Evolutionary conservation across 1,140 invertebrate species (phyloP).

Genomic region (Aphidius gifuensis): DNA sequence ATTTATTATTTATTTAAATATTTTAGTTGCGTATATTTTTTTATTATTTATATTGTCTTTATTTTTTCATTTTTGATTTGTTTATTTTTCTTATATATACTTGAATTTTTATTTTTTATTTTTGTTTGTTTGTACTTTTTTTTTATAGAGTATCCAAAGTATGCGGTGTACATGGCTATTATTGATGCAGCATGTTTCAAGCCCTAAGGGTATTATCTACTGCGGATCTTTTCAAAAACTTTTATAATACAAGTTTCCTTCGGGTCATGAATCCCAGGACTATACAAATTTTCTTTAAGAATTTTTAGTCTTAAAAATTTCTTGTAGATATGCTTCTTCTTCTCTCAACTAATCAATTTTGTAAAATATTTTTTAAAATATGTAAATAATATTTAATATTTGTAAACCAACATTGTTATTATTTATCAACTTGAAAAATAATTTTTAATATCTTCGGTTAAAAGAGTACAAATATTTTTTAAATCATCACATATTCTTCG

Average conservation of each 20-base stretch:
- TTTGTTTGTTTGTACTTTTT: not conserved
- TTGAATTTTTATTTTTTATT: not conserved
- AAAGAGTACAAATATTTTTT: too few relatives aligned
- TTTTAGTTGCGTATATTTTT: not conserved
- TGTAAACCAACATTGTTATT: too few relatives aligned
- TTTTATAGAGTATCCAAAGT: not conserved
- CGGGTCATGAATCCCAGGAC: slow-evolving; percentile 21
- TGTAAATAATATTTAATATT: too few relatives aligned
- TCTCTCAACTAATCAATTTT: not conserved
- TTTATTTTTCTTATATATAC: too few relatives aligned
- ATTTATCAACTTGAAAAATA: too few relatives aligned
- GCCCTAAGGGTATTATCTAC: slow-evolving; percentile 7
- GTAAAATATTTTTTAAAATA: too few relatives aligned
- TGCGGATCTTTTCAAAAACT: slow-evolving; percentile 17
- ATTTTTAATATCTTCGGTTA: too few relatives aligned
- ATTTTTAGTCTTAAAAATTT: slow-evolving; percentile 12
- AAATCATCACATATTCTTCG: too few relatives aligned
- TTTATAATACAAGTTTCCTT: slow-evolving; percentile 25
- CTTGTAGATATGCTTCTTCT: not conserved
- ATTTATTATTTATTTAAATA: not conserved
- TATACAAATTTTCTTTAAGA: slow-evolving; percentile 7
- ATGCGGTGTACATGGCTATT: slow-evolving; percentile 2
- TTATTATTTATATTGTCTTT: too few relatives aligned
- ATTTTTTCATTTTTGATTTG: too few relatives aligned
- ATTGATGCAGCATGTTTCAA: slow-evolving; percentile 15